These are phyloP conservation scores for Chloropsis cyanopogon DNA, from an alignment of 2,113 vertebrate genomes.

Conservation along the genomic window DNA sequence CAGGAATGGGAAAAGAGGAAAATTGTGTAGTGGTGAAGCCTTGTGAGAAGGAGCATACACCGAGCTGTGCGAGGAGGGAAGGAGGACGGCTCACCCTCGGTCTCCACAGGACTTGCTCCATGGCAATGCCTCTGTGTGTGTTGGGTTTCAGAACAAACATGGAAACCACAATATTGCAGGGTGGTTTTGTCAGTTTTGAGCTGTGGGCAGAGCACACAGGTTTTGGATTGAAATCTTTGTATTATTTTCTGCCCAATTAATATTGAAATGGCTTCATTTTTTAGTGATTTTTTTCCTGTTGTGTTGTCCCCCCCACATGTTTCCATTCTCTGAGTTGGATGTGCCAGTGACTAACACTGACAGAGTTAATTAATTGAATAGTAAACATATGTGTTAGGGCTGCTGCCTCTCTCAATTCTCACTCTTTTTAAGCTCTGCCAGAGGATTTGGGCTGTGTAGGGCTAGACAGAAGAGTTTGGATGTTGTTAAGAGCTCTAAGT, in stretches of 20 bases:
- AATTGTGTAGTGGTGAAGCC: not conserved
- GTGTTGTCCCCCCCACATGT: not conserved
- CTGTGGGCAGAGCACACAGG: not conserved
- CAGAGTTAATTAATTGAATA: not conserved
- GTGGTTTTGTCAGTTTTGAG: not conserved
- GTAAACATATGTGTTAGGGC: not conserved
- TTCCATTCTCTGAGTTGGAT: not conserved
- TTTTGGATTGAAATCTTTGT: not conserved
- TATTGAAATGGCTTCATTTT: not conserved
- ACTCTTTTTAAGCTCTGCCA: not conserved
- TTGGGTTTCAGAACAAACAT: not conserved
- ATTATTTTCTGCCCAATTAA: not conserved
- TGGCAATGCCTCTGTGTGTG: accelerated
- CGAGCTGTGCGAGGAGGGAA: not conserved
- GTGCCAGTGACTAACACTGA: not conserved
- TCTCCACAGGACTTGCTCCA: not conserved
- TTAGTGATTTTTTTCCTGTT: not conserved
- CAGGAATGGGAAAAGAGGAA: not conserved
- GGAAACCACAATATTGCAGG: not conserved
- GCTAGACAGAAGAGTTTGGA: not conserved
- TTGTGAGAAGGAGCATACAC: not conserved
- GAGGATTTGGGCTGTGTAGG: not conserved
- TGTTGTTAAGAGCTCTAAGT: not conserved
- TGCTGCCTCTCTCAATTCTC: not conserved
- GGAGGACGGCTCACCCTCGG: not conserved